A percentile compares a stretch with the other conserved stretches of the same genome.
These are phyloP conservation scores for Chionomys nivalis DNA, from an alignment of 2,113 vertebrate species.

Conservation along the genomic window DNA sequence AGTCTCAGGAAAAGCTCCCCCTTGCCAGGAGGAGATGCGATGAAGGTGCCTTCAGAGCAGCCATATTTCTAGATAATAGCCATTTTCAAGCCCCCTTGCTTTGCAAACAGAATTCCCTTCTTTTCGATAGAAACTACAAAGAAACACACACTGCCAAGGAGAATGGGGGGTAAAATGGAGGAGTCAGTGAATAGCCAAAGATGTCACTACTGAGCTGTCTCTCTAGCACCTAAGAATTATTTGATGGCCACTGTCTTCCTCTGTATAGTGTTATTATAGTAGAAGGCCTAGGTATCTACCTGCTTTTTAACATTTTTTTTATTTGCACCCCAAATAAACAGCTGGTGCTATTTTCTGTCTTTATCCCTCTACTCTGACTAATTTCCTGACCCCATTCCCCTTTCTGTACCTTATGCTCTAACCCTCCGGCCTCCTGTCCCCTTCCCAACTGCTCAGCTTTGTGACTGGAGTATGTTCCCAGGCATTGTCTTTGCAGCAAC, in stretches of 20 bases:
- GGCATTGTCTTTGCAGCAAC: not conserved
- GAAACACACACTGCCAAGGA: not conserved
- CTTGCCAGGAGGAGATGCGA: not conserved
- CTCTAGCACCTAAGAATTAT: not conserved
- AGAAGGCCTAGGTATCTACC: not conserved
- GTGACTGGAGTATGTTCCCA: not conserved
- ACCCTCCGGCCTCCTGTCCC: not conserved
- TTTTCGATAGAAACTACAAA: not conserved
- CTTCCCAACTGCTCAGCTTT: not conserved
- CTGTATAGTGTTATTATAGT: not conserved
- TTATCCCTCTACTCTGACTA: not conserved
- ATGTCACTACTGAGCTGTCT: not conserved
- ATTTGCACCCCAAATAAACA: not conserved
- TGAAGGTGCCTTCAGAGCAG: too few species aligned
- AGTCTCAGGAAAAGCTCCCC: not conserved
- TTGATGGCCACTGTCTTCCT: not conserved
- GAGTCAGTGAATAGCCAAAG: not conserved
- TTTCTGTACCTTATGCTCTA: too few species aligned
- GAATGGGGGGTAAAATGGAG: not conserved
- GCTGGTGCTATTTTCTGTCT: not conserved
- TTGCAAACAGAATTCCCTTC: not conserved
- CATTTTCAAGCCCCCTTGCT: not conserved
- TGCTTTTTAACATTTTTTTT: not conserved
- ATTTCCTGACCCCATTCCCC: fast-evolving
- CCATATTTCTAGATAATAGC: not conserved